phyloP scores from a whole-genome alignment of 1,140 invertebrate genomes.

The Drusus annulatus region DNA sequence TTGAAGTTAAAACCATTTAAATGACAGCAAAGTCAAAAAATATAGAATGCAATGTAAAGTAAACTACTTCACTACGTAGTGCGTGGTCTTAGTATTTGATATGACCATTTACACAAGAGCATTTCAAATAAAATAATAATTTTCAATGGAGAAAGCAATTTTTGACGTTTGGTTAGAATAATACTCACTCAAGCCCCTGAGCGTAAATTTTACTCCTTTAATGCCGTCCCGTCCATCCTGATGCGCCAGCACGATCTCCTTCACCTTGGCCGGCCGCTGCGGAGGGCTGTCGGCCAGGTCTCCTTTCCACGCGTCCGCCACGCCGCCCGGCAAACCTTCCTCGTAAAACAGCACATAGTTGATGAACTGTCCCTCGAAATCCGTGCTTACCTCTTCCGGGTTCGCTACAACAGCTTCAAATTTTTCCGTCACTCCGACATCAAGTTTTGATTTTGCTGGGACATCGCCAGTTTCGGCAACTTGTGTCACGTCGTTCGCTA shows the following conservation, averaged over 20 bases:
- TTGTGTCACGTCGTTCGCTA: background rate
- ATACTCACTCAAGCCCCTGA: conserved; percentile 47
- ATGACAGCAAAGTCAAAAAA: too few relatives aligned
- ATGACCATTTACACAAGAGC: too few relatives aligned
- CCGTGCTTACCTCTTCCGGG: conserved; percentile 1
- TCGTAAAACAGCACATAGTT: conserved; percentile 69
- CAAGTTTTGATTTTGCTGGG: background rate
- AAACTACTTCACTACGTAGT: too few relatives aligned
- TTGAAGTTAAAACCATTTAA: too few relatives aligned
- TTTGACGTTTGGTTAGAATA: background rate
- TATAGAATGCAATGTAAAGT: too few relatives aligned
- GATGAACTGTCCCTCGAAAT: conserved; percentile 61
- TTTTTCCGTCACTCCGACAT: background rate
- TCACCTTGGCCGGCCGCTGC: conserved; percentile 14
- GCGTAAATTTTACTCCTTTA: conserved; percentile 49
- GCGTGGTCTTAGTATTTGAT: too few relatives aligned
- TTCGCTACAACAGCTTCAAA: background rate
- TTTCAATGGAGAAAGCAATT: too few relatives aligned
- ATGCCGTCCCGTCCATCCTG: conserved; percentile 50
- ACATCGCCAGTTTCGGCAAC: background rate
- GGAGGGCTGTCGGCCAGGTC: conserved; percentile 1
- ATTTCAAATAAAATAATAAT: too few relatives aligned
- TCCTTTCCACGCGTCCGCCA: conserved; percentile 28
- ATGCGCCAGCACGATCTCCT: conserved; percentile 39
- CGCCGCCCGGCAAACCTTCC: conserved; percentile 62